Percentiles rank a stretch among this genome's conserved stretches.
Conservation (phyloP, 1,140 invertebrate genomes). For the Aphelinus atriplicis region DNA sequence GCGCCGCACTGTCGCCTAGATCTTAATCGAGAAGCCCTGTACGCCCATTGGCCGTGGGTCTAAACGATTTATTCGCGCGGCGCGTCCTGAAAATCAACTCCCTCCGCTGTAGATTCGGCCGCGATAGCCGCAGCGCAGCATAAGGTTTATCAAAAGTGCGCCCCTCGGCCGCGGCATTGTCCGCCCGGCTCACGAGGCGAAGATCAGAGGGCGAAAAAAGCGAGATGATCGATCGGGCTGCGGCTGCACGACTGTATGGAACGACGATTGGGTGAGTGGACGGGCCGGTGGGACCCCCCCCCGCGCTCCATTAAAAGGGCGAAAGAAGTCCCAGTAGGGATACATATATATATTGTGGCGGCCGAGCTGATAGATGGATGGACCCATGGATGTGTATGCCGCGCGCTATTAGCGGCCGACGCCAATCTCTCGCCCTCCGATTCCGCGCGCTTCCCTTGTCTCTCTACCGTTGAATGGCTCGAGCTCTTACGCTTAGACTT, state of each 20-base stretch:
- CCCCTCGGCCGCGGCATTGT: constrained; percentile 18
- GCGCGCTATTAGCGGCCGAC: constrained; percentile 24
- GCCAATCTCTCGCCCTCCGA: constrained; percentile 8
- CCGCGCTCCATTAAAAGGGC: constrained; percentile 50
- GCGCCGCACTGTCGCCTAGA: background rate
- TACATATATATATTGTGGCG: constrained; percentile 38
- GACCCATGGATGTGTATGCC: constrained; percentile 39
- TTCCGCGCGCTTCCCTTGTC: background rate
- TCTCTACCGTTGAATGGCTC: too few species aligned
- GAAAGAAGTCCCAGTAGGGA: constrained; percentile 54
- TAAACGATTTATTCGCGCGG: constrained; percentile 32
- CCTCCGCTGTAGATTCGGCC: background rate
- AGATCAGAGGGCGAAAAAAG: constrained; percentile 17
- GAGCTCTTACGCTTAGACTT: too few species aligned
- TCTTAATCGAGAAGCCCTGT: constrained; percentile 38
- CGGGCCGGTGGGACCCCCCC: constrained; percentile 45
- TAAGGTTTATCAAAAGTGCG: constrained; percentile 26
- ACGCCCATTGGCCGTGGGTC: background rate
- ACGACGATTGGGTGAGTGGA: constrained; percentile 37
- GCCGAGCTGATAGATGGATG: constrained; percentile 42
- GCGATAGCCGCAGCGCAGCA: constrained; percentile 4
- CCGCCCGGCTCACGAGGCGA: background rate
- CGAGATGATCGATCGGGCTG: constrained; percentile 49
- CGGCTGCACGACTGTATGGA: constrained; percentile 37
- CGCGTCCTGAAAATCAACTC: constrained; percentile 22